Evolutionary conservation across 2,113 vertebrate genomes (phyloP).

Genomic region (Psettodes erumei): DNA sequence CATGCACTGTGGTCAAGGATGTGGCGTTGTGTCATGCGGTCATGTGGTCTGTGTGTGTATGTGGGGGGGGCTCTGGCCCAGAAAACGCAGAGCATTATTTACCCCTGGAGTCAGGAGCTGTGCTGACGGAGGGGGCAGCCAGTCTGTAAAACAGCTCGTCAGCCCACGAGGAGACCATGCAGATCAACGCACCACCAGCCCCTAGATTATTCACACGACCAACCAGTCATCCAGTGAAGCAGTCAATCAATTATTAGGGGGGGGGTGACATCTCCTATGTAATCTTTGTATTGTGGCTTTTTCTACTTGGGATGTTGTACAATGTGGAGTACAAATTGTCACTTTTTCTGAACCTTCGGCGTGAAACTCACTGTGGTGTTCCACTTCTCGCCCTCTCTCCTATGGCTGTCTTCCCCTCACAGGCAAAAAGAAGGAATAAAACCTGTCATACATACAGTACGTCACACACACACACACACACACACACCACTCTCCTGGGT

Average conservation of each 20-base stretch:
- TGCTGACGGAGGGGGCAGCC: slow-evolving; percentile 45
- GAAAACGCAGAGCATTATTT: slow-evolving; percentile 60
- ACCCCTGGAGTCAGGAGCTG: slow-evolving; percentile 36
- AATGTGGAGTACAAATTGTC: too few species aligned
- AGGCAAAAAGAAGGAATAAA: too few species aligned
- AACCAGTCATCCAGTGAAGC: neutral
- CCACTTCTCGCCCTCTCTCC: neutral
- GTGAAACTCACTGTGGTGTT: too few species aligned
- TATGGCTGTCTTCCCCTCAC: too few species aligned
- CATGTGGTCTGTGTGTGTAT: neutral
- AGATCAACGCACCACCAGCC: neutral
- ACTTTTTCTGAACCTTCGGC: too few species aligned
- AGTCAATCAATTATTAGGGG: neutral
- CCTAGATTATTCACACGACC: slow-evolving; percentile 4
- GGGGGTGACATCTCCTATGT: neutral
- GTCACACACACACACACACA: too few species aligned
- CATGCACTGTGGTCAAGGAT: neutral
- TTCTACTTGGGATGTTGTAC: neutral
- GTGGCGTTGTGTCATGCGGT: slow-evolving; percentile 4
- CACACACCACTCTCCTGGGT: too few species aligned
- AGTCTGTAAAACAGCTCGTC: neutral
- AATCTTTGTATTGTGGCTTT: neutral
- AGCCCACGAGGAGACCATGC: neutral
- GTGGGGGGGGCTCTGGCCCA: slow-evolving; percentile 29
- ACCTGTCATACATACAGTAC: neutral